These are phyloP conservation scores for Poliocrania exsul DNA, from an alignment of 2,797 vertebrate genomes.

Conservation along the genomic window DNA sequence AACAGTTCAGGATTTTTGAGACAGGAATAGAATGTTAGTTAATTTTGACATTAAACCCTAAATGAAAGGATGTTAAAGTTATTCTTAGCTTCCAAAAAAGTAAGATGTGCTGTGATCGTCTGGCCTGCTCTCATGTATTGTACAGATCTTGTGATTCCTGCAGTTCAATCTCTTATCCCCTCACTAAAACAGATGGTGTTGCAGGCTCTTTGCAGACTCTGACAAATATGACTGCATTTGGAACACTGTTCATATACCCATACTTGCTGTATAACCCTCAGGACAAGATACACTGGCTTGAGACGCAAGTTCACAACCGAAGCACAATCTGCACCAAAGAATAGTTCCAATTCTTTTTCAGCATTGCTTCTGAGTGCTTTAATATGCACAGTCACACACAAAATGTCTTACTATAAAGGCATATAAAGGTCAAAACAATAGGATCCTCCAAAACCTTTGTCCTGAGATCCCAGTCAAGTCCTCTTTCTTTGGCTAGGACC, in stretches of 20 bases:
- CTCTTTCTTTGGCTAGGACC: neutral
- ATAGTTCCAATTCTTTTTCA: neutral
- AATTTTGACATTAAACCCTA: conserved; percentile 13
- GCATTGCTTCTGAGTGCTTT: neutral
- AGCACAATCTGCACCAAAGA: neutral
- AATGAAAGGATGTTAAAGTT: conserved; percentile 13
- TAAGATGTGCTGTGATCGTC: neutral
- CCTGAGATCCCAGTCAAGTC: neutral
- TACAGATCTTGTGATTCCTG: neutral
- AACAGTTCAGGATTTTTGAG: neutral
- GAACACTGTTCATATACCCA: neutral
- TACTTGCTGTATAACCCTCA: neutral
- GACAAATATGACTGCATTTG: conserved; percentile 20
- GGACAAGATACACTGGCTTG: neutral
- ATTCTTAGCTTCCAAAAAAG: neutral
- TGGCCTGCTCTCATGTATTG: neutral
- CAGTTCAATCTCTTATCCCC: conserved; percentile 20
- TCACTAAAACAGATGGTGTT: conserved; percentile 54
- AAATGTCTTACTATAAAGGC: neutral
- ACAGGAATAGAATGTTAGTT: neutral
- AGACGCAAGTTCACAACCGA: conserved; percentile 1
- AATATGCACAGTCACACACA: neutral
- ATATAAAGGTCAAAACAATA: neutral
- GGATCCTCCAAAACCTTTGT: neutral
- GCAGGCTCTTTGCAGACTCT: conserved; percentile 47